Evolutionary conservation across 2,888 invertebrate species (phyloP), one percentile per base, ranked within the genome.

Genomic region (Iselma pallidipennis): DNA sequence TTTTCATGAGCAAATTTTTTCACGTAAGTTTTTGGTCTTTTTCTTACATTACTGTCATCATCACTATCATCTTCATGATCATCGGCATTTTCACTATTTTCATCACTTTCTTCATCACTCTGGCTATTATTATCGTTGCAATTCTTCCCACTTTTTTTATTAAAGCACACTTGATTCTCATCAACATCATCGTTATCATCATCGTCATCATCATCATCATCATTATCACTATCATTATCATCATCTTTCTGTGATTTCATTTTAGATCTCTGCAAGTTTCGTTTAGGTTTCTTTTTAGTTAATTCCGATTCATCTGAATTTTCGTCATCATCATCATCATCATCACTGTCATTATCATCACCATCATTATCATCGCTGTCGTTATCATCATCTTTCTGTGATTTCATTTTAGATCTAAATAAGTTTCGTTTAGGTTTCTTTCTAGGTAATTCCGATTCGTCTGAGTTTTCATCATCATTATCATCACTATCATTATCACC

Each of bases 1-100:
- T 77, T 77, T 61, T 77, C 77, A 49, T 77, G 77, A 12, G 73
- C 71, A 60, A 76, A 77, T 55, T 77, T 77, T 57, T 72, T 75
- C 55, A 74, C 72, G 61, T 75, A 74, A 4, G 31, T 64, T 10
- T 4, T 45, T 19, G 10, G 45, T 21, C 21, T 9, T 45, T 45
- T 45, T 16, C 10, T 45, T 12, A 21, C 2, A 21, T 67, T 64
- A 26, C 61, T 62, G 23, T 61, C 57, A 4, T 69, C 69, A 50
- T 48, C 52, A 23, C 14, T 42, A 19, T 61, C 65, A 33, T 60
- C 59, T 55, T 69, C 66, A 51, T 72, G 54, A 55, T 54, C 59
- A 37, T 66, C 63, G 49, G 57, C 57, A 25, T 55, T 59, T 52
- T 53, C 59, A 42, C 63, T 55, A 29, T 59, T 61, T 53, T 63